These are phyloP conservation scores for Xylota segnis DNA, from an alignment of 2,888 invertebrate species.

Conservation along the genomic window DNA sequence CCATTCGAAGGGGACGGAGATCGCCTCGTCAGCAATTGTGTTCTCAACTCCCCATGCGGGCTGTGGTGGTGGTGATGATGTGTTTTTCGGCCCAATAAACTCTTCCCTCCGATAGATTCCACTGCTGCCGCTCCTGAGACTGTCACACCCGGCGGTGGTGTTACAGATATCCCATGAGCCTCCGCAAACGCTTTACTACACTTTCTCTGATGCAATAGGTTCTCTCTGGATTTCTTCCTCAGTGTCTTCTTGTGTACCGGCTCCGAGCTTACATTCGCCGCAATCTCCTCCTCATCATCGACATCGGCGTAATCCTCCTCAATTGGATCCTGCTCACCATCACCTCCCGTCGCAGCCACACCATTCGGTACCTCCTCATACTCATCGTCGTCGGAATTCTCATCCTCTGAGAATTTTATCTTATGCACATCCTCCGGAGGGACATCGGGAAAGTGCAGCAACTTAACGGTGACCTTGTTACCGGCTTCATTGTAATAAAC, in stretches of 20 bases:
- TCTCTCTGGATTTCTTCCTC: constrained; percentile 82
- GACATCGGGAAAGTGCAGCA: constrained; percentile 83
- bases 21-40: constrained; percentile 82
- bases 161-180: constrained; percentile 82
- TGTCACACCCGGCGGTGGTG: constrained; percentile 72
- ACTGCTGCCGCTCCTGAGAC: constrained; percentile 26
- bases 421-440: constrained; percentile 83
- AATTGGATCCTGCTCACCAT: constrained; percentile 43
- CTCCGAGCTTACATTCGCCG: constrained; percentile 46
- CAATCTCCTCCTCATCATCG: constrained; percentile 73
- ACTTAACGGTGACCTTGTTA: constrained; percentile 83
- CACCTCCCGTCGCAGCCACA: background rate
- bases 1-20: constrained; percentile 84
- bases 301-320: constrained; percentile 68
- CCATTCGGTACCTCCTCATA: constrained; percentile 25
- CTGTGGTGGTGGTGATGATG: background rate
- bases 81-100: constrained; percentile 23
- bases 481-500: constrained; percentile 84
- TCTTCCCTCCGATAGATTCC: constrained; percentile 68
- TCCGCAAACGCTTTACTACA: constrained; percentile 84
- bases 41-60: constrained; percentile 24
- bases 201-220: constrained; percentile 81
- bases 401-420: constrained; percentile 82
- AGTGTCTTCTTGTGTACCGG: constrained; percentile 80
- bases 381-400: constrained; percentile 64